These are phyloP conservation scores for Suillia variegata DNA, from an alignment of 2,888 invertebrate species.

Conservation along the genomic window DNA sequence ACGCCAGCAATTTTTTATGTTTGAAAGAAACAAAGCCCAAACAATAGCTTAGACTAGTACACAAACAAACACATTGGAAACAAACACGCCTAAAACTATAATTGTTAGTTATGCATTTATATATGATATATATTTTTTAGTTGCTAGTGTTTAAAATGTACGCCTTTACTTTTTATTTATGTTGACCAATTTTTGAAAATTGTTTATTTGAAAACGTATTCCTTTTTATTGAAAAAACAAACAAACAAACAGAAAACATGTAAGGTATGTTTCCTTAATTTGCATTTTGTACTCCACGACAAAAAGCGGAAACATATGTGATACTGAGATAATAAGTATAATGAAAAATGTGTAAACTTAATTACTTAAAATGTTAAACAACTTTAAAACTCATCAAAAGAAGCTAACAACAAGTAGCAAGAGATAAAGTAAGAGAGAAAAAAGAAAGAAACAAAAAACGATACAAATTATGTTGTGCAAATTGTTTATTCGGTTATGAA, in stretches of 20 bases:
- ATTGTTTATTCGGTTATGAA: background rate
- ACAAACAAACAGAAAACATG: no score
- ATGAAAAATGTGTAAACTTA: conserved; percentile 33
- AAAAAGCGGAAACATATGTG: conserved; percentile 49
- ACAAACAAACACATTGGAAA: no score
- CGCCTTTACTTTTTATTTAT: background rate
- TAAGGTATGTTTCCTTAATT: conserved; percentile 41
- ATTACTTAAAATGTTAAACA: conserved; percentile 2
- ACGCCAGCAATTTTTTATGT: no score
- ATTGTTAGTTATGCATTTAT: background rate
- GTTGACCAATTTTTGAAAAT: background rate
- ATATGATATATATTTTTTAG: no score
- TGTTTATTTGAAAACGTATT: background rate
- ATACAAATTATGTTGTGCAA: background rate
- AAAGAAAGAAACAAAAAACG: background rate
- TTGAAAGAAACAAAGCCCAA: no score
- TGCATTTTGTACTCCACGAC: conserved; percentile 19
- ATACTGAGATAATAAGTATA: conserved; percentile 57
- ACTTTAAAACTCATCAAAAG: background rate
- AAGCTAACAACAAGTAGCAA: background rate
- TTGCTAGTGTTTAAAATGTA: background rate
- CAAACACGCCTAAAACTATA: no score
- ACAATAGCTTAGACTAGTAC: background rate
- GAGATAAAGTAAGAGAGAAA: background rate
- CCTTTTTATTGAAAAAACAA: no score